Evolutionary conservation across 2,797 vertebrate species (phyloP).

Genomic region (Leontopithecus rosalia): DNA sequence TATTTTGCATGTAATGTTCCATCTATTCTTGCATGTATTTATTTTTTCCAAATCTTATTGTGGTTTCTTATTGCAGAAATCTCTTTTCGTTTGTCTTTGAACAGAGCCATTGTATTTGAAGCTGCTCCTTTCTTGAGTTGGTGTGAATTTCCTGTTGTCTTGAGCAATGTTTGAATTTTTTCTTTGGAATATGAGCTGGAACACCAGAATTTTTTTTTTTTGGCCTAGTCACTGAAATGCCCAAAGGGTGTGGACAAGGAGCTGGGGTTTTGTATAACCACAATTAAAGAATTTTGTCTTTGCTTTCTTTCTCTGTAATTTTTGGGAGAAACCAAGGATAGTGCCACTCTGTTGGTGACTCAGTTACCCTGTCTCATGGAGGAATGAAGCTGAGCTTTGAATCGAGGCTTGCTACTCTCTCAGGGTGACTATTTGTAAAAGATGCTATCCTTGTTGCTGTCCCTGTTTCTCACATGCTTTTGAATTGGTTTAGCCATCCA

Average conservation of each 20-base stretch:
- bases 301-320: slow-evolving; percentile 9
- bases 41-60: slow-evolving; percentile 17
- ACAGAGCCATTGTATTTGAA: slow-evolving; percentile 2
- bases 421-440: background rate
- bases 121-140: background rate
- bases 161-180: slow-evolving; percentile 38
- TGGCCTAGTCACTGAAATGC: slow-evolving; percentile 3
- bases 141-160: slow-evolving; percentile 24
- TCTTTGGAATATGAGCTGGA: slow-evolving; percentile 46
- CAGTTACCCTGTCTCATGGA: background rate
- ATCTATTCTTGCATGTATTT: background rate
- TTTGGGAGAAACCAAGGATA: slow-evolving; percentile 36
- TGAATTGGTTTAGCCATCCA: background rate
- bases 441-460: background rate
- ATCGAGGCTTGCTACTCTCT: background rate
- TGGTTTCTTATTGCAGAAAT: background rate
- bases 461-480: background rate
- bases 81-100: slow-evolving; percentile 25
- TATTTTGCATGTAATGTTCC: background rate
- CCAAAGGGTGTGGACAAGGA: slow-evolving; percentile 49
- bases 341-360: background rate
- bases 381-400: background rate
- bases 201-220: background rate
- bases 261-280: slow-evolving; percentile 38
- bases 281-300: slow-evolving; percentile 57